Evolutionary conservation across 2,888 invertebrate species (phyloP).

Genomic region (Omphaloscelis lunosa): DNA sequence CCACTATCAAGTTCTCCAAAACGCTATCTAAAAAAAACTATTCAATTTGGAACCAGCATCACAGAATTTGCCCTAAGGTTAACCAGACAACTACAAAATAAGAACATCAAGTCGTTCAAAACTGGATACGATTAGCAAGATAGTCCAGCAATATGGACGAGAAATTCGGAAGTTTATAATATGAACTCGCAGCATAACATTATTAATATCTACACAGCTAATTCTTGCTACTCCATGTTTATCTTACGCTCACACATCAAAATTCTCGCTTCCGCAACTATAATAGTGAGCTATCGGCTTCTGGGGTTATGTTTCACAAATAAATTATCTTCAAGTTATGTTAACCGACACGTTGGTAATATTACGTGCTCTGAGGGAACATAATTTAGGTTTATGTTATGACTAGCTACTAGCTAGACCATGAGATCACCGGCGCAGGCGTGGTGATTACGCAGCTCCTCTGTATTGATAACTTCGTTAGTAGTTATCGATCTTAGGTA

Average conservation of each 20-base stretch:
- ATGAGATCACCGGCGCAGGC: conserved; percentile 60
- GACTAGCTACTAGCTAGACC: conserved; percentile 28
- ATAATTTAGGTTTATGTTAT: conserved; percentile 64
- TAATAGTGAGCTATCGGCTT: conserved; percentile 33
- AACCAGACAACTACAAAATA: background rate
- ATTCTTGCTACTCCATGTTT: conserved; percentile 41
- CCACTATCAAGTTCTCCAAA: background rate
- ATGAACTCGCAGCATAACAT: conserved; percentile 16
- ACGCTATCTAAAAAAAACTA: background rate
- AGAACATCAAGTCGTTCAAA: background rate
- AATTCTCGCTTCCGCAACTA: conserved; percentile 33
- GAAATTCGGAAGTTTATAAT: conserved; percentile 40
- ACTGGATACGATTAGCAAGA: background rate
- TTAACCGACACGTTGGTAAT: conserved; percentile 44
- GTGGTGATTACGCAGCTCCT: conserved; percentile 46
- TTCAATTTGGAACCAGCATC: background rate
- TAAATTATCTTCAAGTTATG: conserved; percentile 58
- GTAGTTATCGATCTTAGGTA: conserved; percentile 25
- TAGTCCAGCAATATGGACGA: background rate
- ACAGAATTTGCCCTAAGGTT: background rate
- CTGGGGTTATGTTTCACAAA: conserved; percentile 34
- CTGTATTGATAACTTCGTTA: conserved; percentile 50
- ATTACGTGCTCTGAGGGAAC: conserved; percentile 60
- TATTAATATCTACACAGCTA: conserved; percentile 14
- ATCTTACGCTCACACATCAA: conserved; percentile 34